phyloP scores from a whole-genome alignment of 1,140 invertebrate species.

The Bombus breviceps region DNA sequence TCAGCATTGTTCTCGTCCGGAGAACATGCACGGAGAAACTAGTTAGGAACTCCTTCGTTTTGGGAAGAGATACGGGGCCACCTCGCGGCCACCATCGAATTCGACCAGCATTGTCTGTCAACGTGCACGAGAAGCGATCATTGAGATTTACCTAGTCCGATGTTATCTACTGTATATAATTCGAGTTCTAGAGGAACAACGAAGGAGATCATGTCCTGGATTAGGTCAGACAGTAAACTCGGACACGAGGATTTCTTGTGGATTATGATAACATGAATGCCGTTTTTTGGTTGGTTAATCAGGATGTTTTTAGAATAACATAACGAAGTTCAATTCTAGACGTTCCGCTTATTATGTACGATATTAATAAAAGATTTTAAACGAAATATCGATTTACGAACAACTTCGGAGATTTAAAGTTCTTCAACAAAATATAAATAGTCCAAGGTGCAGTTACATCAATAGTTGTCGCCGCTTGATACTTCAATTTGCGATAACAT shows the following conservation, averaged over 20 bases:
- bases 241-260: not conserved
- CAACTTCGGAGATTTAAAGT: not conserved
- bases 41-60: conserved; percentile 75
- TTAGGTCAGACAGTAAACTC: not conserved
- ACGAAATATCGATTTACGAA: not conserved
- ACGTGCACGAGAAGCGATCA: not conserved
- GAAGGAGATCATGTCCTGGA: not conserved
- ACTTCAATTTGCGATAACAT: not conserved
- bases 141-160: not conserved
- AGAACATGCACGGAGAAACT: conserved; percentile 70
- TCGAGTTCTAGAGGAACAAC: too few species aligned
- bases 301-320: not conserved
- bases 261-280: too few species aligned
- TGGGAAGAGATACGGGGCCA: conserved; percentile 49
- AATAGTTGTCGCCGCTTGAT: too few species aligned
- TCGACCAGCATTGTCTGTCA: conserved; percentile 24
- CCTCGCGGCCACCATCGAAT: conserved; percentile 34
- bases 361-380: not conserved
- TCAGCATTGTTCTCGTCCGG: conserved; percentile 62
- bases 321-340: too few species aligned
- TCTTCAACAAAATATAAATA: not conserved
- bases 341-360: too few species aligned
- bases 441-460: not conserved
- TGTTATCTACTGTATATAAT: not conserved
- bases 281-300: not conserved